Percentiles rank a stretch among this genome's conserved stretches.
These are phyloP conservation scores for Hirtodrosophila histrioides DNA, from an alignment of 2,888 invertebrate species.

Conservation along the genomic window DNA sequence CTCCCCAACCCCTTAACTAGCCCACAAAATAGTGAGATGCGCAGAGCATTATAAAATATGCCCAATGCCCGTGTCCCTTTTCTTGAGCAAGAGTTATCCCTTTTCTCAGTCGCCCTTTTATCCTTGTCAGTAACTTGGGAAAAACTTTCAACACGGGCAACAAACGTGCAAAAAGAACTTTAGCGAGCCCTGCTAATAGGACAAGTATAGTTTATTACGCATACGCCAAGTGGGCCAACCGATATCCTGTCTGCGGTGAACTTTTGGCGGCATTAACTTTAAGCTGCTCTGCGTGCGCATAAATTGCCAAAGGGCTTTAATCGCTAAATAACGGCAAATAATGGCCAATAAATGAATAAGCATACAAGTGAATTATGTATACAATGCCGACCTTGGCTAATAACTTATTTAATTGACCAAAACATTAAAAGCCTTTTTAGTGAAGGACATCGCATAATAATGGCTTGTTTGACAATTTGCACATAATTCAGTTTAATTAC, in stretches of 20 bases:
- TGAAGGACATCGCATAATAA: no score
- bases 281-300: constrained; percentile 4
- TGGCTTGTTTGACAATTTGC: no score
- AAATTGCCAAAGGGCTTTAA: no score
- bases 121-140: background rate
- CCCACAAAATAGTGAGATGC: constrained; percentile 41
- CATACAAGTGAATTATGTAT: no score
- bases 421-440: no score
- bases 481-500: no score
- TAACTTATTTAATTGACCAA: no score
- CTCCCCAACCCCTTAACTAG: no score
- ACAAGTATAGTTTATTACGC: constrained; percentile 25
- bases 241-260: background rate
- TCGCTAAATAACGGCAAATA: no score
- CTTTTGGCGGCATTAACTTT: constrained; percentile 1
- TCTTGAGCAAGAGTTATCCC: constrained; percentile 5
- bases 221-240: constrained; percentile 25
- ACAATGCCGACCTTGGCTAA: no score
- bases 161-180: constrained; percentile 2
- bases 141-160: constrained; percentile 9
- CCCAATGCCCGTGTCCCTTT: constrained; percentile 9
- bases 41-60: no score
- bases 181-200: constrained; percentile 15
- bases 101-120: background rate
- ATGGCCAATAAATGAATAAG: no score